Conservation (phyloP, 2,797 vertebrate species). For the Martes flavigula region DNA sequence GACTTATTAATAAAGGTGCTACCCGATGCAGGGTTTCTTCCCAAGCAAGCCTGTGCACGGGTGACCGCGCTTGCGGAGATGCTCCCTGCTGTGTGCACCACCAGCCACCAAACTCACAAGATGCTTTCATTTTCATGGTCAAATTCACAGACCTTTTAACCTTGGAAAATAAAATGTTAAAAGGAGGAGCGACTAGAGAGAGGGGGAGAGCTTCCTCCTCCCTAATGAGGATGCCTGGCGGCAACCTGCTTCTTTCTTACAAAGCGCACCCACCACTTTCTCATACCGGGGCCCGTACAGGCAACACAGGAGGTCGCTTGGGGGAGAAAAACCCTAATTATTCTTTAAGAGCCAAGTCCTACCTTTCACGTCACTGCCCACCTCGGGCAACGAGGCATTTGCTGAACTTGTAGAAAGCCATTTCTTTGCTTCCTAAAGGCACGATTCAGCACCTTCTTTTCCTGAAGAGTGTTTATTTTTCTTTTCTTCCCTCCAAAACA, state of each 20-base stretch:
- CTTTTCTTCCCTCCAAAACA: background rate
- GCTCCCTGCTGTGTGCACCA: rapidly evolving
- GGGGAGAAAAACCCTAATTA: background rate
- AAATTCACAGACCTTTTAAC: no score
- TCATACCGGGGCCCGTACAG: background rate
- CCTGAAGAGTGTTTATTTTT: background rate
- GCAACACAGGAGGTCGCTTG: rapidly evolving
- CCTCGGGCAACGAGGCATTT: background rate
- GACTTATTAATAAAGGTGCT: conserved; percentile 78
- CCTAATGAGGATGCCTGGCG: rapidly evolving
- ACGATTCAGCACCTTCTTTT: background rate
- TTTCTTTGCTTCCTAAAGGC: background rate
- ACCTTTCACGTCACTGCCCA: background rate
- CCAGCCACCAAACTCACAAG: background rate
- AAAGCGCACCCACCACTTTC: background rate
- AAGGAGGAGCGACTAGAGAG: rapidly evolving
- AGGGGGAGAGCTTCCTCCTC: background rate
- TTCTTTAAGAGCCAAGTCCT: background rate
- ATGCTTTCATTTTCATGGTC: background rate
- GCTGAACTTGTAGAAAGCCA: background rate
- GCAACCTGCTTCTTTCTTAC: background rate
- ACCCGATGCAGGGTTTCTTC: conserved; percentile 22
- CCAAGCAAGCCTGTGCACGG: background rate
- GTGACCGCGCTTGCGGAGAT: rapidly evolving
- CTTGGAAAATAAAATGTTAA: background rate